Evolutionary conservation across 2,113 vertebrate genomes (phyloP), one percentile per base, ranked within the genome.

Genomic region (Oncorhynchus gorbuscha): DNA sequence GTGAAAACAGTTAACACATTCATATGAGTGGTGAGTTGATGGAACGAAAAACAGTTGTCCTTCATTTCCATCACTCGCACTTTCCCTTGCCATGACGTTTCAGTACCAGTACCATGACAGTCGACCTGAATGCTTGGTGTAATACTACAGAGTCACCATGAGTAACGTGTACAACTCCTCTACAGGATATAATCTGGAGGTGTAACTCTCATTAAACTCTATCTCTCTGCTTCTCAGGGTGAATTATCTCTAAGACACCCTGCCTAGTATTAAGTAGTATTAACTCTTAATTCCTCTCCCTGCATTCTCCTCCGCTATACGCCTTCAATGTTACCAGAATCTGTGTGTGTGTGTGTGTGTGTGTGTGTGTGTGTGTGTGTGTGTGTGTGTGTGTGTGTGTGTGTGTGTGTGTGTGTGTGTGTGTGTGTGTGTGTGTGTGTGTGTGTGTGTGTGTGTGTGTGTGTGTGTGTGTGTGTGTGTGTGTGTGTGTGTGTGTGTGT

Each of bases 201-300:
- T 22, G 7, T 62, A 62, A 9, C 59, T 62, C 6, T 62, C 59
- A 22, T 22, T 62, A 67, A 18, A n/a, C 73, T 45, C 8, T 3
- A 45, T 18, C 16, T 14, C 75, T 76, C 65, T 79, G 24, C 66
- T 16, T 55, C 51, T 62, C 59, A 62, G n/a, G n/a, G 59, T 58
- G n/a, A 62, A 62, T 62, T n/a, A 62, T 6, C 18, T 24, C 20
- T 62, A 62, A 22, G 59, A 9, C 59, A 55, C 20, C n/a, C n/a
- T 5, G 18, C 66, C 16, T 39, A 68, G 30, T 35, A 13, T 35
- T 8, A 35, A 68, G 9, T 66, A 28, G 66, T 3, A 68, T 18
- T 18, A 68, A 32, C 28, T 18, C 3, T 20, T 68, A 68, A 68
- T 68, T 68, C 66, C 8, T 18, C 26, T 22, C 59, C 8, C 59